Evolutionary conservation across 2,888 invertebrate species (phyloP).

Genomic region (Eristalinus aeneus): DNA sequence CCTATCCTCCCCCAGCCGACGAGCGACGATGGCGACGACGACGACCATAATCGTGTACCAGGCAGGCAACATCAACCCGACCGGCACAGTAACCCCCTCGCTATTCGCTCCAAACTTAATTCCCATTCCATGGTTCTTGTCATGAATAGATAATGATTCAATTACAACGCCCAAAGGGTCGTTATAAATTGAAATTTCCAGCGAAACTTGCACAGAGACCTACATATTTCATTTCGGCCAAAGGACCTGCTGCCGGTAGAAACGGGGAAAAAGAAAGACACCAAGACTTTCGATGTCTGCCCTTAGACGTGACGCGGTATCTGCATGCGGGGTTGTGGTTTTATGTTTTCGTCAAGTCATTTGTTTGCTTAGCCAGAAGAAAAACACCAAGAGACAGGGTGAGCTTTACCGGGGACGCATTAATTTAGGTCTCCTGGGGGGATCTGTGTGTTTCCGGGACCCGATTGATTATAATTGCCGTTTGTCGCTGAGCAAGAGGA

Average conservation of each 20-base stretch:
- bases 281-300: conserved; percentile 10
- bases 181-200: conserved; percentile 71
- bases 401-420: conserved; percentile 43
- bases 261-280: neutral
- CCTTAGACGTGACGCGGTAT: conserved; percentile 26
- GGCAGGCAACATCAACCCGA: neutral
- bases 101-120: conserved; percentile 59
- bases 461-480: conserved; percentile 61
- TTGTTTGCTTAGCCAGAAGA: conserved; percentile 66
- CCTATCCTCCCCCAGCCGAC: conserved; percentile 4
- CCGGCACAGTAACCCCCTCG: conserved; percentile 26
- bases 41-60: conserved; percentile 3
- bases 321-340: conserved; percentile 38
- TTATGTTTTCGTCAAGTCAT: conserved; percentile 50
- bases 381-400: conserved; percentile 55
- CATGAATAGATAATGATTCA: conserved; percentile 71
- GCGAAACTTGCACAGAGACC: conserved; percentile 64
- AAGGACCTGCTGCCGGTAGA: conserved; percentile 6
- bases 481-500: neutral
- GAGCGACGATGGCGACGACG: conserved; percentile 15
- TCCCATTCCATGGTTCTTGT: conserved; percentile 62
- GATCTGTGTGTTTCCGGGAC: conserved; percentile 5
- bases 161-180: conserved; percentile 71
- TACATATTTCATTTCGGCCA: conserved; percentile 57
- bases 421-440: conserved; percentile 58